phyloP scores from a whole-genome alignment of 2,797 vertebrate species.

The Pyrocephalus nanus region DNA sequence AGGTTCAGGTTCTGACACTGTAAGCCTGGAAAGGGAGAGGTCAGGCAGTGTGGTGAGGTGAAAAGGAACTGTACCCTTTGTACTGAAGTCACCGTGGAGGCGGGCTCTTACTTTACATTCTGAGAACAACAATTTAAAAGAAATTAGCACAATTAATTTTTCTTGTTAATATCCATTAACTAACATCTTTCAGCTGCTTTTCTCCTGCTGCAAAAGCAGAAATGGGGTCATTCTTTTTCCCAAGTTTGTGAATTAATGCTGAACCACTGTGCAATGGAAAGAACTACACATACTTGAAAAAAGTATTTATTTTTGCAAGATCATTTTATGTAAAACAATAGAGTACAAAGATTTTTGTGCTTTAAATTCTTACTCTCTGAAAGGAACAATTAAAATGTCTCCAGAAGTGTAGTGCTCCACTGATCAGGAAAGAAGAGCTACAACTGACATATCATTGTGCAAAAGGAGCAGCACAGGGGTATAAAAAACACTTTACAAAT shows the following conservation, averaged over 20 bases:
- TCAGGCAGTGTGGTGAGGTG: not conserved
- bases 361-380: not conserved
- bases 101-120: not conserved
- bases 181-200: not conserved
- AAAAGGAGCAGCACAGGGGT: not conserved
- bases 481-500: not conserved
- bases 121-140: not conserved
- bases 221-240: not conserved
- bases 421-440: not conserved
- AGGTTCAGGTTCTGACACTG: not conserved
- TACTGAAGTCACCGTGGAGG: not conserved
- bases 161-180: not conserved
- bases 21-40: not conserved
- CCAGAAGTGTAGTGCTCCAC: not conserved
- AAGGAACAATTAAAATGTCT: not conserved
- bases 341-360: not conserved
- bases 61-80: not conserved
- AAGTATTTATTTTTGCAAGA: slow-evolving; percentile 41
- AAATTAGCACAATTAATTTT: not conserved
- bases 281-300: not conserved
- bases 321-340: not conserved
- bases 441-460: not conserved
- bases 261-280: not conserved
- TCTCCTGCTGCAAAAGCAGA: not conserved
- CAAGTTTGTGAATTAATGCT: not conserved